Base-by-base conservation (phyloP, 2,797 vertebrate species). In the Protonibea diacanthus region DNA sequence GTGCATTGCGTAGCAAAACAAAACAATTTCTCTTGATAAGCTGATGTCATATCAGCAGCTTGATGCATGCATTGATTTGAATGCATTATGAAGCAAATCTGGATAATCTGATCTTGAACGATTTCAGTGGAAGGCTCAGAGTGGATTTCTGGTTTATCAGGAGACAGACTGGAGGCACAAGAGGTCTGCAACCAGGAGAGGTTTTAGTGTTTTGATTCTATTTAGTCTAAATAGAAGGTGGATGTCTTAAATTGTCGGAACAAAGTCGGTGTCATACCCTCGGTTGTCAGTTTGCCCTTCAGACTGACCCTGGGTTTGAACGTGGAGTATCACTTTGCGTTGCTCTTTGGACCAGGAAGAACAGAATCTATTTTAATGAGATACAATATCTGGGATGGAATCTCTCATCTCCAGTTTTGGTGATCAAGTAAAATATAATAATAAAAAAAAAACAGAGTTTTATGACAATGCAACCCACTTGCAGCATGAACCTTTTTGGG, bases 1-100 rank as follows among this genome's bases (percentile, higher is more conserved):
- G 65, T 91, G 82, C 69, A 75, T 81, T 89, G 86, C 83, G 72
- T 81, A 79, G 83, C 57, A 70, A 48, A 25, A 25, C 17, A 18
- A 58, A 38, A 29, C 10, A 1, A 20, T 9, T 72, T 63, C 40
- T 58, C 7, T 38, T 12, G 49, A 9, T 42, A 27, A 60, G n/a
- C 59, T 49, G 53, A 21, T 70, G 11, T 53, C 42, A 44, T 38
- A 74, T 25, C 38, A 63, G 58, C 75, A 73, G 73, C 21, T 65
- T 58, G 45, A 59, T 49, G 57, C 27, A 29, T 78, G 51, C 71
- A 61, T 62, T 76, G 79, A 75, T 74, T 59, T 80, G 14, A 71
- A 83, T 73, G 60, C 64, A 76, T 78, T 63, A 74, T 25, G 13
- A 76, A 65, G 74, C n/a, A 80, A 78, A 88, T 81, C 74, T 57